These are phyloP conservation scores for Pseudorasbora parva DNA, from an alignment of 2,113 vertebrate species.

Conservation along the genomic window DNA sequence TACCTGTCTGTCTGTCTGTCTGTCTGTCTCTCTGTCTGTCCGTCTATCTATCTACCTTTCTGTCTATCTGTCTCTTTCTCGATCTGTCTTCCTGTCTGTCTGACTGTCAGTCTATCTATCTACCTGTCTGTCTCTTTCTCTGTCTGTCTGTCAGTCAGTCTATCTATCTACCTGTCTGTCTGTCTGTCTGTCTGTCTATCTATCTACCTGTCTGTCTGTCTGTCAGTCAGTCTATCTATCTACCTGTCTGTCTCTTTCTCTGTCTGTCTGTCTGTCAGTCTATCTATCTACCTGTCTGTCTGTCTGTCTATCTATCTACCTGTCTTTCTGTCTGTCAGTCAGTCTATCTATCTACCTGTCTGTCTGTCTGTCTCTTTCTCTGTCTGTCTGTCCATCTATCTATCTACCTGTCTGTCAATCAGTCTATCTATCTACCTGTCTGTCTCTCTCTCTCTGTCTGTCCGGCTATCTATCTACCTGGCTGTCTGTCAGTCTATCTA, in stretches of 20 bases:
- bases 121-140: too few species aligned
- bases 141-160: too few species aligned
- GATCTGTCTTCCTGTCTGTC: too few species aligned
- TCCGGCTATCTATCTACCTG: neutral
- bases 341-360: neutral
- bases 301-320: neutral
- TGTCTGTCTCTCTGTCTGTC: too few species aligned
- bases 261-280: neutral
- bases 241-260: neutral
- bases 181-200: too few species aligned
- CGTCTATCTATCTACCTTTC: too few species aligned
- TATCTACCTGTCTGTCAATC: neutral
- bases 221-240: neutral
- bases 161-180: too few species aligned
- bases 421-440: neutral
- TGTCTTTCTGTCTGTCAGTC: neutral
- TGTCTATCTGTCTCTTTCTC: too few species aligned
- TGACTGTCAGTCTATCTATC: too few species aligned
- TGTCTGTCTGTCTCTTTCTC: neutral
- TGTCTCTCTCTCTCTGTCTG: rapidly evolving
- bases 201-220: neutral
- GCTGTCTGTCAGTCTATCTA: neutral
- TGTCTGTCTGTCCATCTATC: neutral
- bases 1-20: too few species aligned
- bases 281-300: neutral